Percentiles rank a stretch among this genome's conserved stretches.
phyloP scores from a whole-genome alignment of 2,797 vertebrate species.

The Pseudochaenichthys georgianus region DNA sequence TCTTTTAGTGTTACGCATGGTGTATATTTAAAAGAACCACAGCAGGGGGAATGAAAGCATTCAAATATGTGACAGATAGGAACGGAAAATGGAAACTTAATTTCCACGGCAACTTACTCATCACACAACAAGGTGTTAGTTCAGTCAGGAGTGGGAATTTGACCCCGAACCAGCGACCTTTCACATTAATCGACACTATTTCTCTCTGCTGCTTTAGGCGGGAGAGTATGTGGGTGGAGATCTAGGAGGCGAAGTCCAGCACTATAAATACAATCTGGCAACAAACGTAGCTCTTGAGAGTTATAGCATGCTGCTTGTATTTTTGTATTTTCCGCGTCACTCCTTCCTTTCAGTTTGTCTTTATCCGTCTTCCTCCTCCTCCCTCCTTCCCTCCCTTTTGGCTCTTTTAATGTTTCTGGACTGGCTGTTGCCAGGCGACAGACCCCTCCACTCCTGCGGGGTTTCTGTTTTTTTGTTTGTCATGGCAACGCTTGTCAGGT shows the following conservation, averaged over 20 bases:
- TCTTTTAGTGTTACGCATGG: slow-evolving; percentile 34
- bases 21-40: slow-evolving; percentile 49
- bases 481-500: slow-evolving; percentile 80
- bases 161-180: neutral
- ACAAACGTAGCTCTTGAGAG: slow-evolving; percentile 24
- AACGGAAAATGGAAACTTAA: slow-evolving; percentile 27
- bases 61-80: slow-evolving; percentile 40
- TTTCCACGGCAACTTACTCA: slow-evolving; percentile 30
- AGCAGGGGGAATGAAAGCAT: slow-evolving; percentile 26
- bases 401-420: slow-evolving; percentile 70
- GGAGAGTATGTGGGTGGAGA: neutral
- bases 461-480: slow-evolving; percentile 81
- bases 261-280: slow-evolving; percentile 45
- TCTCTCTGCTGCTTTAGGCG: neutral
- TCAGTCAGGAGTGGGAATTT: slow-evolving; percentile 11
- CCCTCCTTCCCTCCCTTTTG: slow-evolving; percentile 11
- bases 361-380: slow-evolving; percentile 16
- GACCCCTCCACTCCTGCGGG: slow-evolving; percentile 56
- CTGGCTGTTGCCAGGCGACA: slow-evolving; percentile 67
- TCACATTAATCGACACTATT: neutral
- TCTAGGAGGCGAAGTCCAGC: slow-evolving; percentile 21
- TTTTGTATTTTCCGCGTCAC: slow-evolving; percentile 39
- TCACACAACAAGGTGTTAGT: slow-evolving; percentile 26
- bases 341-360: slow-evolving; percentile 44
- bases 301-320: slow-evolving; percentile 34